Evolutionary conservation across 2,888 invertebrate genomes (phyloP), one percentile per base, ranked within the genome.

Genomic region (Eupithecia tripunctaria): DNA sequence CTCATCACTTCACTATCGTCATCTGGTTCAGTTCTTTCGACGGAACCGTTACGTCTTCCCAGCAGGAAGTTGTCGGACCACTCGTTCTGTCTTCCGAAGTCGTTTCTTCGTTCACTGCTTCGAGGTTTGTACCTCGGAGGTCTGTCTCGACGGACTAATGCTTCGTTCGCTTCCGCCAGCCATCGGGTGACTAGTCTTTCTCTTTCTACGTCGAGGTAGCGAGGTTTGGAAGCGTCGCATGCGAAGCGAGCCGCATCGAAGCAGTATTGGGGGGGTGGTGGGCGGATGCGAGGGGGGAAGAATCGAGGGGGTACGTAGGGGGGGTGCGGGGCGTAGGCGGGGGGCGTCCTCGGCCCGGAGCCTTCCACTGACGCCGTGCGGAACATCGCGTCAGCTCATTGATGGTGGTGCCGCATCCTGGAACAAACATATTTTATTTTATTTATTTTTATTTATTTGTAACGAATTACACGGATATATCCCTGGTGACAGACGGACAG

Each of bases 221-320:
- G 80, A 0, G 94, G 94, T 76, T 94, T 94, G 36, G 93, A 94
- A 25, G 94, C 94, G 78, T 95, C 95, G 82, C 93, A 92, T 77
- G 94, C 94, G 87, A 94, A 95, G 75, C 94, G 91, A 1, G 95
- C 94, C 32, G 95, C 95, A 80, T 95, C 95, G 84, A 95, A 95
- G 86, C 94, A 94, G 88, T 95, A 94, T 67, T 94, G 94, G 2
- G 95, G 94, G 15, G 94, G 94, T 14, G 94, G 94, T 3, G 93
- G 93, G 21, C 93, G 89, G 73, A 92, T 91, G 29, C 94, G 87
- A 63, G 93, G 93, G 27, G 94, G 94, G 80, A 91, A 93, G 86
- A 93, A 93, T 65, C 94, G 92, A 73, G 93, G 94, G 2, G 92
- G 93, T 76, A 88, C 90, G 88, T 92, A 91, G 21, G 90, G 90